Percentiles rank a stretch among this genome's conserved stretches.
These are phyloP conservation scores for Melitaea cinxia DNA, from an alignment of 1,140 invertebrate genomes.

Conservation along the genomic window DNA sequence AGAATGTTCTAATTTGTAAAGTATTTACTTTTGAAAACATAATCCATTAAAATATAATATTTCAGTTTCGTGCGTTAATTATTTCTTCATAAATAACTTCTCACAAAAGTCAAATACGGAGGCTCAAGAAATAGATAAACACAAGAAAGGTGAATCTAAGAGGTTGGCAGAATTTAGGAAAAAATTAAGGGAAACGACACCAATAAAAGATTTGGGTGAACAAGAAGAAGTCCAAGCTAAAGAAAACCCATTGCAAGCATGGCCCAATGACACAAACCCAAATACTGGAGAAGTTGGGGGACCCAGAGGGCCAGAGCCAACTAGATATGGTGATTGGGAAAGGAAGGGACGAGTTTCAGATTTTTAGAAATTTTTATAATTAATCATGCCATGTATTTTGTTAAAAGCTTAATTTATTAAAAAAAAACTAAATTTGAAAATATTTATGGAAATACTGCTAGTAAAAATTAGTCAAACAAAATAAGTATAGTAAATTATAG, in stretches of 20 bases:
- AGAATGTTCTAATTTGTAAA: no score
- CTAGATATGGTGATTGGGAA: slow-evolving; percentile 99
- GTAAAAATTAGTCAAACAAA: not conserved
- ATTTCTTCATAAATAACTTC: slow-evolving; percentile 36
- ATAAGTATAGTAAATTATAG: not conserved
- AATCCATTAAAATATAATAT: slow-evolving; percentile 12
- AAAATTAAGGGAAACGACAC: slow-evolving; percentile 84
- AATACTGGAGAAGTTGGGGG: slow-evolving; percentile 97
- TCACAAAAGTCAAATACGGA: slow-evolving; percentile 46
- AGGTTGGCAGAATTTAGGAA: slow-evolving; percentile 83
- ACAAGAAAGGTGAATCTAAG: slow-evolving; percentile 60
- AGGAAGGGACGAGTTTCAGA: slow-evolving; percentile 98
- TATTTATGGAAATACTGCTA: no score
- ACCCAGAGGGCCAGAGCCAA: slow-evolving; percentile 98
- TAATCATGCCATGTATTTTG: no score
- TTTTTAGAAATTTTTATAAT: slow-evolving; percentile 87
- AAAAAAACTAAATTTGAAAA: not conserved
- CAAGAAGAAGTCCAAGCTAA: slow-evolving; percentile 86
- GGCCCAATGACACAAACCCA: slow-evolving; percentile 95
- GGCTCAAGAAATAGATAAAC: slow-evolving; percentile 32
- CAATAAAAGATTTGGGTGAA: slow-evolving; percentile 83
- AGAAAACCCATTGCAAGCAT: slow-evolving; percentile 92
- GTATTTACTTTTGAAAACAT: no score
- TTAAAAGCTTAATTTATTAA: slow-evolving; percentile 5
- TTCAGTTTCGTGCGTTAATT: slow-evolving; percentile 24